phyloP scores from a whole-genome alignment of 2,113 vertebrate species.

The Alethe diademata region DNA sequence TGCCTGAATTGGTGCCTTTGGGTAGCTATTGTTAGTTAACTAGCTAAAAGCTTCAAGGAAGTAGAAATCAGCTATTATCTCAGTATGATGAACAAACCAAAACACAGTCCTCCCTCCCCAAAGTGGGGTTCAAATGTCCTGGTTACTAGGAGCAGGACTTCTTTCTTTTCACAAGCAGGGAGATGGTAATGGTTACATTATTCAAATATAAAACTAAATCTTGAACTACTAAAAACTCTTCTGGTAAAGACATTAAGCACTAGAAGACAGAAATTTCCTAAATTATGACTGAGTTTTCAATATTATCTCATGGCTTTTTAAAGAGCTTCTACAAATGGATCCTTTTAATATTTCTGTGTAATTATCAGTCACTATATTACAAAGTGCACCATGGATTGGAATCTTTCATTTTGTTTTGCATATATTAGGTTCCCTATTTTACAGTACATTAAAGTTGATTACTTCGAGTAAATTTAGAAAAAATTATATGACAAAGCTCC shows the following conservation, averaged over 20 bases:
- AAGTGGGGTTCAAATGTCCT: neutral
- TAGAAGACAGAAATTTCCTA: neutral
- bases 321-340: neutral
- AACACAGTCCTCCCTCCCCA: neutral
- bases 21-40: neutral
- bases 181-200: neutral
- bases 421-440: neutral
- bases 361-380: neutral
- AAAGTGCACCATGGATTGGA: neutral
- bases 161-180: neutral
- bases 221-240: neutral
- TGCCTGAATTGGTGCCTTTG: neutral
- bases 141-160: neutral
- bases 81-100: neutral
- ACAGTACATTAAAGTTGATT: neutral
- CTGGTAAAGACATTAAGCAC: neutral
- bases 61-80: neutral
- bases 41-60: slow-evolving; percentile 2
- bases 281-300: neutral
- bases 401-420: neutral
- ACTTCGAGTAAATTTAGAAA: neutral
- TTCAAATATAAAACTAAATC: neutral
- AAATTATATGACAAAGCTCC: neutral
- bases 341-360: neutral
- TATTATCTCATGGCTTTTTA: neutral